Evolutionary conservation across 1,140 invertebrate species (phyloP).

Genomic region (Dendrolimus kikuchii): DNA sequence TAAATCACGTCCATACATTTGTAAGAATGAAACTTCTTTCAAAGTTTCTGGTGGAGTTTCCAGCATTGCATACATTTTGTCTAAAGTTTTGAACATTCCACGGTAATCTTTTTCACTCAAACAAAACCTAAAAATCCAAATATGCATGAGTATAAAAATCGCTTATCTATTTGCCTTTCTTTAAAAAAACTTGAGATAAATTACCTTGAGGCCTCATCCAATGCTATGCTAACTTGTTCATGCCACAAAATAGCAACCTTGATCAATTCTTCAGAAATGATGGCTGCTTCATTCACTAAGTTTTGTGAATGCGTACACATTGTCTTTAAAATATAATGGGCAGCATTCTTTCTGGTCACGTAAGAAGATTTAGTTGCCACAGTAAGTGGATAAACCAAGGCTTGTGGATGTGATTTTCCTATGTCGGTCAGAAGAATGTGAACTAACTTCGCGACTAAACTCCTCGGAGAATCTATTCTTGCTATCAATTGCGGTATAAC

Average conservation of each 20-base stretch:
- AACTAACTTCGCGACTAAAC: constrained; percentile 90
- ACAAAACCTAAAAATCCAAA: constrained; percentile 78
- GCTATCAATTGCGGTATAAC: constrained; percentile 99
- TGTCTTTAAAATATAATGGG: constrained; percentile 94
- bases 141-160: not conserved
- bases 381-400: constrained; percentile 96
- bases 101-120: constrained; percentile 96
- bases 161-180: not conserved
- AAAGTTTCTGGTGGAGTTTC: constrained; percentile 95
- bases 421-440: constrained; percentile 96
- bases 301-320: constrained; percentile 95
- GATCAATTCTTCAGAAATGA: constrained; percentile 97
- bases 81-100: constrained; percentile 96
- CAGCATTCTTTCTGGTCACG: constrained; percentile 85
- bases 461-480: constrained; percentile 94
- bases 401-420: constrained; percentile 90
- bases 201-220: constrained; percentile 94
- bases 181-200: not conserved
- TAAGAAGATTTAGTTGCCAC: constrained; percentile 97
- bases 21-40: constrained; percentile 98
- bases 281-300: constrained; percentile 95
- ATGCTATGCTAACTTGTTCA: constrained; percentile 98
- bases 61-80: constrained; percentile 96
- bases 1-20: constrained; percentile 96
- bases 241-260: constrained; percentile 99